Evolutionary conservation across 2,113 vertebrate species (phyloP), one percentile per base, ranked within the genome.

Genomic region (Bambusicola thoracicus): DNA sequence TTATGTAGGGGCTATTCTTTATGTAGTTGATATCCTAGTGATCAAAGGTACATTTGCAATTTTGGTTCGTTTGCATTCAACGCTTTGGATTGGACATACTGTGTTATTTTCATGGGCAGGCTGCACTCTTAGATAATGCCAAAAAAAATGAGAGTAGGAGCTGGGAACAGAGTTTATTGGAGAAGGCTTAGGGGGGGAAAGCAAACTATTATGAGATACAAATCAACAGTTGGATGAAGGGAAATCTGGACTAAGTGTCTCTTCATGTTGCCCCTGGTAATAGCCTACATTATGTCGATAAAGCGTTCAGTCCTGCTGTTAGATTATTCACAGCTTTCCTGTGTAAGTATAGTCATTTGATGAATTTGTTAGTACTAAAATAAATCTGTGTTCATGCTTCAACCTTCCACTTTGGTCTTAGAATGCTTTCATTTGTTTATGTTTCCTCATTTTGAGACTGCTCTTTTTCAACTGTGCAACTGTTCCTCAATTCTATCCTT

Each of bases 171-270:
- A 34, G 12, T 49, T 69, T 20, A 25, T 69, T 38, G 44, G n/a
- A 69, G 44, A 34, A 62, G 30, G 56, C 74, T 41, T 2, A 51
- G n/a, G 70, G 14, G 2, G 6, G 12, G 16, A 86, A 53, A 17
- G 13, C 0, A 0, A 70, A 6, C n/a, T n/a, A 59, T 22, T 32
- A 25, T 21, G n/a, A 38, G 10, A 49, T 25, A 14, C 17, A 56
- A 73, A 15, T 63, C 10, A 30, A 8, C 44, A 55, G 30, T 5
- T 78, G 46, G 21, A 49, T 67, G 41, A 22, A 40, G 15, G 13
- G 30, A 14, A 21, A 30, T 83, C 24, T 81, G 59, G 6, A 51
- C 25, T 66, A 55, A 66, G 36, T 32, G 13, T 13, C 43, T 90
- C 14, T 85, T 66, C n/a, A 11, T 25, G 3, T 34, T n/a, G 41